phyloP scores from a whole-genome alignment of 2,888 invertebrate species.

The Lepidochrysops patricia region DNA sequence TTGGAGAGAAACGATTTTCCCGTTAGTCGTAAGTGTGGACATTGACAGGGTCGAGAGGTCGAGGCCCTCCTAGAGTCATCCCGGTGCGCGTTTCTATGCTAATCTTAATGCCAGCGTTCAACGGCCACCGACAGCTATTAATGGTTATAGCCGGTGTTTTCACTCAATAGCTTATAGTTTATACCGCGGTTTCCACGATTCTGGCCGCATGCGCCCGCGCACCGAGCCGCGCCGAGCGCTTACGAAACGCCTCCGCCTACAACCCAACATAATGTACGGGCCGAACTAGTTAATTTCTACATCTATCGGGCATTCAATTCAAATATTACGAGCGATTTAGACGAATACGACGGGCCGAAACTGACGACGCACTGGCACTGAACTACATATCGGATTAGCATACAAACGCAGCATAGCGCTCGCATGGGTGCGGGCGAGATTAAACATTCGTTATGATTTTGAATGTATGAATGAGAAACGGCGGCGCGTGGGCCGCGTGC shows the following conservation, averaged over 20 bases:
- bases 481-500: constrained; percentile 56
- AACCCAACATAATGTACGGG: constrained; percentile 45
- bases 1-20: constrained; percentile 54
- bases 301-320: constrained; percentile 72
- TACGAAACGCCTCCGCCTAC: constrained; percentile 65
- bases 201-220: constrained; percentile 45
- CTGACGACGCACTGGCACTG: constrained; percentile 68
- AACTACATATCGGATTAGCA: constrained; percentile 56
- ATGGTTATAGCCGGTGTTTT: constrained; percentile 60
- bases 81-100: constrained; percentile 66
- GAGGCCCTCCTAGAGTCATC: constrained; percentile 56
- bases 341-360: constrained; percentile 62
- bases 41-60: constrained; percentile 69
- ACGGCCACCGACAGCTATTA: constrained; percentile 62
- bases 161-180: constrained; percentile 59
- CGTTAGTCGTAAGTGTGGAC: constrained; percentile 63
- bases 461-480: constrained; percentile 74
- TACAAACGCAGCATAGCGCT: constrained; percentile 64
- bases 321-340: constrained; percentile 70
- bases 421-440: constrained; percentile 66
- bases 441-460: constrained; percentile 68
- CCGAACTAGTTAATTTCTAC: constrained; percentile 67
- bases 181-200: constrained; percentile 42
- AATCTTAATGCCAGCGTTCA: constrained; percentile 60
- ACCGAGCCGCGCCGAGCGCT: constrained; percentile 53